Evolutionary conservation across 2,797 vertebrate species (phyloP).

Genomic region (Ceryle rudis): DNA sequence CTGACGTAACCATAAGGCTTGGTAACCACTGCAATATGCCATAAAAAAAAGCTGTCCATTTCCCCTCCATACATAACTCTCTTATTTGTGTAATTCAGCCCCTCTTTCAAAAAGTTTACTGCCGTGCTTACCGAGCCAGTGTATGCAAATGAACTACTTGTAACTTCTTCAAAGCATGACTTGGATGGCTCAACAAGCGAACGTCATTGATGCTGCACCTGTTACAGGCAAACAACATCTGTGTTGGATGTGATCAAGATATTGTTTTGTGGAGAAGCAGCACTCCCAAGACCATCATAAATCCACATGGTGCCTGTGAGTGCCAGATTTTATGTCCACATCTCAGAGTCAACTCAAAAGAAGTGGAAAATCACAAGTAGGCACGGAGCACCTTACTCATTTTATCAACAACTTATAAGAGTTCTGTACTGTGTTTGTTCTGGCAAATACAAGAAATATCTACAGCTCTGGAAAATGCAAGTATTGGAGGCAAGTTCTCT

Average conservation of each 20-base stretch:
- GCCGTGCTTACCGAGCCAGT: neutral
- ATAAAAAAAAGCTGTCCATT: neutral
- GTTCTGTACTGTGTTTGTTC: neutral
- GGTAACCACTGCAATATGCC: neutral
- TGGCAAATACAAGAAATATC: neutral
- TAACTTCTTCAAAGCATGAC: neutral
- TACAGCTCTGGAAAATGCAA: neutral
- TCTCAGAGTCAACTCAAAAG: neutral
- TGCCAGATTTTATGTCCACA: neutral
- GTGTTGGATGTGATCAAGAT: neutral
- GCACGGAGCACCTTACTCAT: neutral
- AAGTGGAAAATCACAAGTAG: conserved; percentile 31
- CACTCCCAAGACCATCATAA: neutral
- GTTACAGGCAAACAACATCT: neutral
- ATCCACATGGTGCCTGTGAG: neutral
- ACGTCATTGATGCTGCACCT: neutral
- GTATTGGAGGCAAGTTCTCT: neutral
- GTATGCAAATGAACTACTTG: neutral
- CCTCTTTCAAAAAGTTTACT: neutral
- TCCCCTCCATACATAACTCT: neutral
- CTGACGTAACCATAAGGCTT: neutral
- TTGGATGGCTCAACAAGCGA: neutral
- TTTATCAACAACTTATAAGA: neutral
- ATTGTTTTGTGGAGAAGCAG: neutral
- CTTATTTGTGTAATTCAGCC: neutral